These are phyloP conservation scores for Xanthorhoe spadicearia DNA, from an alignment of 2,888 invertebrate species.

Conservation along the genomic window DNA sequence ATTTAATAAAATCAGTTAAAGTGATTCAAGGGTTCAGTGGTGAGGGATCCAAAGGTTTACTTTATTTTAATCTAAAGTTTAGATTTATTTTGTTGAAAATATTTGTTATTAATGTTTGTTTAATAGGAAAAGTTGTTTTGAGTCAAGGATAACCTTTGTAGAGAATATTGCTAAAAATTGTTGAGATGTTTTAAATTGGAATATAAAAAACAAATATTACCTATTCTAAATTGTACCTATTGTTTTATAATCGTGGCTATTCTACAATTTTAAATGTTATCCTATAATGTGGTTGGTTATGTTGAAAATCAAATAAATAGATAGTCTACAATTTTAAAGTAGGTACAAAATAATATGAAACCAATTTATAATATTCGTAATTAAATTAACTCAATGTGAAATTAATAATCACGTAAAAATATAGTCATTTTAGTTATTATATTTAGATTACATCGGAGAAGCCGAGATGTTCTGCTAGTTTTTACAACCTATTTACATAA, in stretches of 20 bases:
- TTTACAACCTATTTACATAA: too few relatives aligned
- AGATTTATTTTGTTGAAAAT: constrained; percentile 46
- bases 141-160: constrained; percentile 42
- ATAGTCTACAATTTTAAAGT: too few relatives aligned
- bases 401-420: too few relatives aligned
- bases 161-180: constrained; percentile 28
- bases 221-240: background rate
- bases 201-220: background rate
- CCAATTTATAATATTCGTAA: too few relatives aligned
- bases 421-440: too few relatives aligned
- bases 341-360: too few relatives aligned
- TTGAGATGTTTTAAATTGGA: constrained; percentile 19
- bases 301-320: too few relatives aligned
- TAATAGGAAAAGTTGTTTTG: constrained; percentile 44
- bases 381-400: too few relatives aligned
- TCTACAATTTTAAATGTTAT: too few relatives aligned
- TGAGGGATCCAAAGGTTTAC: constrained; percentile 40
- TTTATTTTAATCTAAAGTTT: constrained; percentile 48
- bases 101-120: constrained; percentile 44
- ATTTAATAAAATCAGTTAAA: constrained; percentile 10
- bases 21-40: constrained; percentile 40
- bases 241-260: background rate
- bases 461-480: too few relatives aligned
- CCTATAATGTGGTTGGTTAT: too few relatives aligned
- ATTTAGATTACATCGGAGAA: too few relatives aligned